These are phyloP conservation scores for Tineola bisselliella DNA, from an alignment of 2,888 invertebrate species.

Conservation along the genomic window DNA sequence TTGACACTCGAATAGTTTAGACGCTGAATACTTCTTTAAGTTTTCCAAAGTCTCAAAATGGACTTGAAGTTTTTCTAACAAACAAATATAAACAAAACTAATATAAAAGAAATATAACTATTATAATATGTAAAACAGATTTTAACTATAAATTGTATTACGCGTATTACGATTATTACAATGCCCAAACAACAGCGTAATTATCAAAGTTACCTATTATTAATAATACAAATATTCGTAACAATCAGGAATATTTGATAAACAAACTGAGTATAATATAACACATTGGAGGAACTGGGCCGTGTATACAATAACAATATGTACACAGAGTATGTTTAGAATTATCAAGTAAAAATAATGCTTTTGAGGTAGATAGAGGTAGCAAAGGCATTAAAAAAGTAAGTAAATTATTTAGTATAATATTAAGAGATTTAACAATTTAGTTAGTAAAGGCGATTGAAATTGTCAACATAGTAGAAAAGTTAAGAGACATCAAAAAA, in stretches of 20 bases:
- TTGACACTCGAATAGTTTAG: conserved; percentile 58
- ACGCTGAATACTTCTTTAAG: conserved; percentile 59
- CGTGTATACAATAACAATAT: not conserved
- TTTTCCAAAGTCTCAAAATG: conserved; percentile 61
- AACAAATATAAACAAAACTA: too few relatives aligned
- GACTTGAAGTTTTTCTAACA: conserved; percentile 54
- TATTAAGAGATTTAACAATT: too few relatives aligned
- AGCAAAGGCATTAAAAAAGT: too few relatives aligned
- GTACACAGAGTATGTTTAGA: too few relatives aligned
- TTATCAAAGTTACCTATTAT: not conserved
- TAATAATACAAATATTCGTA: not conserved
- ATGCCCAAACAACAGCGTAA: not conserved
- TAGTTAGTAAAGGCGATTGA: not conserved
- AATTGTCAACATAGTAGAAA: not conserved
- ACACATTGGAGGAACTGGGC: not conserved
- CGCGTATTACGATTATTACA: too few relatives aligned
- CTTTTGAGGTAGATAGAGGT: too few relatives aligned
- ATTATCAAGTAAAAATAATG: too few relatives aligned
- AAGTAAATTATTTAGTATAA: too few relatives aligned
- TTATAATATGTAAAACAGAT: too few relatives aligned
- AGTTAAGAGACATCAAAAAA: not conserved
- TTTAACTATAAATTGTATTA: too few relatives aligned
- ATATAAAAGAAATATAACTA: too few relatives aligned
- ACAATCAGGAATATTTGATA: not conserved
- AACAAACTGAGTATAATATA: not conserved